Evolutionary conservation across 2,888 invertebrate species (phyloP).

Genomic region (Anoplius nigerrimus): DNA sequence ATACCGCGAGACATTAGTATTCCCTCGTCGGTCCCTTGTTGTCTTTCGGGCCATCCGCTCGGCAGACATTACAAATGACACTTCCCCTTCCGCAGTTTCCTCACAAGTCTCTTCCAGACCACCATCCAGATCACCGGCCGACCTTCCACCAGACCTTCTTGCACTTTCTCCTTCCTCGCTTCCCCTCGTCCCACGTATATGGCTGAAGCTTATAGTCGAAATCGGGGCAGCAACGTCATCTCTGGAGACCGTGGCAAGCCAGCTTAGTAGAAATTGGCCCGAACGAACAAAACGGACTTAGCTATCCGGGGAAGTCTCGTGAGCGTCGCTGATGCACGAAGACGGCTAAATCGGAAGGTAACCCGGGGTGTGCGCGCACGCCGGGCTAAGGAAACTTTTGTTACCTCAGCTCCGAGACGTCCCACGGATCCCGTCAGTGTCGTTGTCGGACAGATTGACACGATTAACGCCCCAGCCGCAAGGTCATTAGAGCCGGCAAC

Average conservation of each 20-base stretch:
- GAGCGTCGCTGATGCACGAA: background rate
- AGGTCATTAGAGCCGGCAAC: no score
- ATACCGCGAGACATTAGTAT: no score
- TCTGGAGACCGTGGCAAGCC: constrained; percentile 7
- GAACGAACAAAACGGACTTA: constrained; percentile 20
- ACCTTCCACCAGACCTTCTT: no score
- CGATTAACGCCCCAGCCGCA: no score
- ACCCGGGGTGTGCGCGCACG: background rate
- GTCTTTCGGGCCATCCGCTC: background rate
- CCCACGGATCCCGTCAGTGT: no score
- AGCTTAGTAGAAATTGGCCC: constrained; percentile 23
- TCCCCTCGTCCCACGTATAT: constrained; percentile 10
- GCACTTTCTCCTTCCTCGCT: no score
- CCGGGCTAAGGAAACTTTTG: background rate
- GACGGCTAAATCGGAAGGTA: background rate
- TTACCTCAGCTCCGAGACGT: no score
- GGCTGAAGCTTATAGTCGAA: constrained; percentile 13
- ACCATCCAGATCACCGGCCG: no score
- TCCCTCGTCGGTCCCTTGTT: no score
- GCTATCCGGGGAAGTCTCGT: constrained; percentile 9
- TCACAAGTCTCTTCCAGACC: no score
- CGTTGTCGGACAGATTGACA: no score
- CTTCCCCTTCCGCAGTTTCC: background rate
- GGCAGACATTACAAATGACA: constrained; percentile 18
- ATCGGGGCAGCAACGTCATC: constrained; percentile 24